These are phyloP conservation scores for Protobothrops flavoviridis DNA, from an alignment of 2,113 vertebrate genomes.

Conservation along the genomic window DNA sequence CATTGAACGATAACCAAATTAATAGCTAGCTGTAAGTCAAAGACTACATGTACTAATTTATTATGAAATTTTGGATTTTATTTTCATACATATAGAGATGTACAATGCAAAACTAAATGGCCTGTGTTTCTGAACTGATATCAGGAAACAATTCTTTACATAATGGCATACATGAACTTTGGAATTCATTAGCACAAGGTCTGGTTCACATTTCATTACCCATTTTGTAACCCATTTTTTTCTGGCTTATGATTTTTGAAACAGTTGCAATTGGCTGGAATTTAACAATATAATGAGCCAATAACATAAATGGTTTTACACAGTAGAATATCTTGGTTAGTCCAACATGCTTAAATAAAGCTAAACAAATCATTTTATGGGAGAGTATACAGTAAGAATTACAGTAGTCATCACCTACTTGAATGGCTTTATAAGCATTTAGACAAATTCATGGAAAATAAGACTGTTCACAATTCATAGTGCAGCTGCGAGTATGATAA, in stretches of 20 bases:
- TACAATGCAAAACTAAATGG: neutral
- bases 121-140: neutral
- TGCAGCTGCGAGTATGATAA: neutral
- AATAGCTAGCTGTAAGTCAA: too few relatives aligned
- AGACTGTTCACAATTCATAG: neutral
- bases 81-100: too few relatives aligned
- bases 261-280: neutral
- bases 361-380: neutral
- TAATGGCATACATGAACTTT: neutral
- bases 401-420: neutral
- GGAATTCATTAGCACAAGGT: neutral
- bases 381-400: neutral
- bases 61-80: too few relatives aligned
- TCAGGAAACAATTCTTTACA: neutral
- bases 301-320: neutral
- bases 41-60: too few relatives aligned
- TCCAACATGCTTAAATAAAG: neutral
- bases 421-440: neutral
- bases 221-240: neutral
- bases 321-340: neutral
- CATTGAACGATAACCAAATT: too few relatives aligned
- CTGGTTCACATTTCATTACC: neutral
- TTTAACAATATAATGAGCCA: neutral
- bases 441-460: neutral
- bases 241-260: neutral